Evolutionary conservation across 2,797 vertebrate species (phyloP), one percentile per base, ranked within the genome.

Genomic region (Peromyscus eremicus): DNA sequence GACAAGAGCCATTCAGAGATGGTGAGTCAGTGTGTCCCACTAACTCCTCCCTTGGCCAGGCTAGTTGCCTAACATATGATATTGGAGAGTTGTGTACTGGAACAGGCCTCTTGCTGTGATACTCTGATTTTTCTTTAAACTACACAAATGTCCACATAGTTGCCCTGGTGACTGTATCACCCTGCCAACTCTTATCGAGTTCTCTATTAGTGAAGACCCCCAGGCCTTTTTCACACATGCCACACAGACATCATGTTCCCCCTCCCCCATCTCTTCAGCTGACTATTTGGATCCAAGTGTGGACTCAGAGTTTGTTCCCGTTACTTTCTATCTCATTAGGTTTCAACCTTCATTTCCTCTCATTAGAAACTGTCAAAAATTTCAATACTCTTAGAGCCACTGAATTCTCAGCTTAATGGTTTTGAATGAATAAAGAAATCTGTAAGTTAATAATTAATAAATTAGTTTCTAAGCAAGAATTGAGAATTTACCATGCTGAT

Each of bases 311-410:
- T 85, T 73, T 96, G 46, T 85, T 77, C 32, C 34, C 73, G 40
- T 92, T 92, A 82, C 77, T 96, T 96, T 77, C 73, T 66, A 9
- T 84, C 37, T 81, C 40, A 52, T 81, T 96, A 84, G 89, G 62
- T 90, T 81, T 97, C 89, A 94, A n/a, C 46, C 10, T 96, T 93
- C 19, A 62, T 96, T 93, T 87, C 37, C 13, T 75, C 17, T 88
- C 80, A 62, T 2, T 87, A 46, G 43, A 82, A 93, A 89, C 37
- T 82, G 87, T 37, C 16, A 95, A 92, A 92, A 71, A 46, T 87
- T 90, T 40, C 29, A 96, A 0, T 90, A 46, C 37, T 79, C 12
- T 88, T 60, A 62, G 10, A 68, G 16, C 29, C 8, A 70, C 60
- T 37, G 17, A 79, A 32, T 86, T 88, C 40, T 66, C 34, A 89